phyloP scores from a whole-genome alignment of 2,797 vertebrate species.

The Pristis pectinata region DNA sequence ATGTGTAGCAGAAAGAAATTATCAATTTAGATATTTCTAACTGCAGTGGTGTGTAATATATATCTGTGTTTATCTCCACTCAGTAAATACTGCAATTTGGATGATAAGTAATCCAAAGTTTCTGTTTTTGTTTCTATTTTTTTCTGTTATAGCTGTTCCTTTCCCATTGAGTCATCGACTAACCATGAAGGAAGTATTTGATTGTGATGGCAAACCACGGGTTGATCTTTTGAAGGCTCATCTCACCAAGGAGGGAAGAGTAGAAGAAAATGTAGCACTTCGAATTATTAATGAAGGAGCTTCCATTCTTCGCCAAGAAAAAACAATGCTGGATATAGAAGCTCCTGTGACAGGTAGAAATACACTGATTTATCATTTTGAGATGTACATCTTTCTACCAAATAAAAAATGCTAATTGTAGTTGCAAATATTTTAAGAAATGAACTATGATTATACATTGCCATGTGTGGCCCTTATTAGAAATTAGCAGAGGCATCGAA shows the following conservation, averaged over 20 bases:
- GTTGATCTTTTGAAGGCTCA: constrained; percentile 72
- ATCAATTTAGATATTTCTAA: no score
- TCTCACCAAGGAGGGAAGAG: constrained; percentile 70
- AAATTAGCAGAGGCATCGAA: not conserved
- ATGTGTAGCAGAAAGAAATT: no score
- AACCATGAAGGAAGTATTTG: constrained; percentile 73
- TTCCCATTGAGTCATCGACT: constrained; percentile 73
- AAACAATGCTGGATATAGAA: constrained; percentile 73
- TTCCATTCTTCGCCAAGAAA: constrained; percentile 67
- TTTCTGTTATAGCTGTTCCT: constrained; percentile 59
- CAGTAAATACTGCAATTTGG: not conserved
- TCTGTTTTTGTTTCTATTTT: not conserved
- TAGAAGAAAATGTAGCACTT: constrained; percentile 68
- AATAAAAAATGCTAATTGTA: not conserved
- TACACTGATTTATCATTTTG: constrained; percentile 1
- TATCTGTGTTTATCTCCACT: not conserved
- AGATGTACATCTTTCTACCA: not conserved
- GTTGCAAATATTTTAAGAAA: not conserved
- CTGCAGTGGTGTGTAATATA: not conserved
- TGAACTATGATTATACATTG: not conserved
- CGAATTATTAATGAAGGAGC: constrained; percentile 66
- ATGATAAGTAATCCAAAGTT: not conserved
- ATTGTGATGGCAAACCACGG: constrained; percentile 66
- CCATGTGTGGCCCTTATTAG: no score
- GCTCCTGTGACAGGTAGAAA: constrained; percentile 68